phyloP scores from a whole-genome alignment of 1,140 invertebrate genomes.

The Psix sp. region DNA sequence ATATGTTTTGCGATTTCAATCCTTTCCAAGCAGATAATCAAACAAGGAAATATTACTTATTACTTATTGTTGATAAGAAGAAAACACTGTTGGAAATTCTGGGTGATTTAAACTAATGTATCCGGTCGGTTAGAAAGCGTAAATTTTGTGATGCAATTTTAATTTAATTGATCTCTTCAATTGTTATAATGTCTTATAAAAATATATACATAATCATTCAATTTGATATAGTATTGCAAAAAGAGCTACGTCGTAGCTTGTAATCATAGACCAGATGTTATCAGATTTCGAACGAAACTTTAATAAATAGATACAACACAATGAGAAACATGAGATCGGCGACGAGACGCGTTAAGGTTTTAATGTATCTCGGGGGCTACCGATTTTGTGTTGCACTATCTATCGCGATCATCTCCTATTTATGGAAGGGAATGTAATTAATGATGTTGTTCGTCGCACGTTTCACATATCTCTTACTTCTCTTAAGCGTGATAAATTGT shows the following conservation, averaged over 20 bases:
- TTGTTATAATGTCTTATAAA: too few relatives aligned
- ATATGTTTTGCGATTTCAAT: too few relatives aligned
- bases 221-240: not conserved
- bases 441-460: conserved; percentile 54
- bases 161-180: too few relatives aligned
- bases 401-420: conserved; percentile 58
- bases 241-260: not conserved
- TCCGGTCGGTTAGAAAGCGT: too few relatives aligned
- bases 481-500: conserved; percentile 30
- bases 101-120: too few relatives aligned
- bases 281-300: conserved; percentile 52
- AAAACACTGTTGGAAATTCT: too few relatives aligned
- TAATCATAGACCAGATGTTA: conserved; percentile 14
- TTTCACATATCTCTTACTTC: conserved; percentile 51
- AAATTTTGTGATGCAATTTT: too few relatives aligned
- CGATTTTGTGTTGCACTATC: conserved; percentile 57
- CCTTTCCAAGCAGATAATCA: too few relatives aligned
- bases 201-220: too few relatives aligned
- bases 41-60: too few relatives aligned
- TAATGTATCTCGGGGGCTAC: conserved; percentile 56
- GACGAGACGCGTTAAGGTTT: conserved; percentile 56
- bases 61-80: too few relatives aligned
- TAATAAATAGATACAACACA: conserved; percentile 46
- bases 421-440: conserved; percentile 55
- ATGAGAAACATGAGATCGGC: conserved; percentile 59